Conservation (phyloP, 1,140 invertebrate genomes). For the Tribolium madens region DNA sequence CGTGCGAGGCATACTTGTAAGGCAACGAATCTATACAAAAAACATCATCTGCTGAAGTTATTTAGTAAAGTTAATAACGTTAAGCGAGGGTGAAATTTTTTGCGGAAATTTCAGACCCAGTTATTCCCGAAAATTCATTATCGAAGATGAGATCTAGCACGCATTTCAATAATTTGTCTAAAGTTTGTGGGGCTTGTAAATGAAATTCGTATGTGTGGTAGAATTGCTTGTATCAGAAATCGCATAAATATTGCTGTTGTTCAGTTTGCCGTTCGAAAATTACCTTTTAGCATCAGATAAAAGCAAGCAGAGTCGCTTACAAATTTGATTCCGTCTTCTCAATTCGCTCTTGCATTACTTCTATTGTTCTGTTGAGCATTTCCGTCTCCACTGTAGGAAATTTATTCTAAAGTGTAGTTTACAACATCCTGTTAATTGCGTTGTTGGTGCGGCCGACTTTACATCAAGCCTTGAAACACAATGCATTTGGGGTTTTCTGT, state of each 20-base stretch:
- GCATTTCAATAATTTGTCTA: neutral
- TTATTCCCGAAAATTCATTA: neutral
- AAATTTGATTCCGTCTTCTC: slow-evolving; percentile 32
- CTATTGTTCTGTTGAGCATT: slow-evolving; percentile 33
- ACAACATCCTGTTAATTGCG: slow-evolving; percentile 44
- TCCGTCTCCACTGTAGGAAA: slow-evolving; percentile 23
- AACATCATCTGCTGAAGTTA: neutral
- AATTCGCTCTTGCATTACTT: slow-evolving; percentile 26
- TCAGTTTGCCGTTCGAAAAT: slow-evolving; percentile 23
- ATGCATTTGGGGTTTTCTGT: slow-evolving; percentile 45
- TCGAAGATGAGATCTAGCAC: neutral
- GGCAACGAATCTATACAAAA: no score
- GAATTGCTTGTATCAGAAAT: neutral
- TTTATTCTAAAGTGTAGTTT: slow-evolving; percentile 39
- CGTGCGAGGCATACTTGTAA: neutral
- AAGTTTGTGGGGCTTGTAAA: neutral
- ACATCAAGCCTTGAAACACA: slow-evolving; percentile 32
- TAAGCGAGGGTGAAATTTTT: neutral
- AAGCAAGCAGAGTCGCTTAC: slow-evolving; percentile 17
- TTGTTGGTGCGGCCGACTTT: slow-evolving; percentile 39
- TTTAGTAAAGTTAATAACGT: neutral
- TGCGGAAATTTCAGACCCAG: neutral
- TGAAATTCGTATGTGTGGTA: neutral
- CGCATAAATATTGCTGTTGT: slow-evolving; percentile 14
- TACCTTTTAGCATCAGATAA: slow-evolving; percentile 16